phyloP scores from a whole-genome alignment of 2,888 invertebrate genomes.

The Lepidochrysops patricia region DNA sequence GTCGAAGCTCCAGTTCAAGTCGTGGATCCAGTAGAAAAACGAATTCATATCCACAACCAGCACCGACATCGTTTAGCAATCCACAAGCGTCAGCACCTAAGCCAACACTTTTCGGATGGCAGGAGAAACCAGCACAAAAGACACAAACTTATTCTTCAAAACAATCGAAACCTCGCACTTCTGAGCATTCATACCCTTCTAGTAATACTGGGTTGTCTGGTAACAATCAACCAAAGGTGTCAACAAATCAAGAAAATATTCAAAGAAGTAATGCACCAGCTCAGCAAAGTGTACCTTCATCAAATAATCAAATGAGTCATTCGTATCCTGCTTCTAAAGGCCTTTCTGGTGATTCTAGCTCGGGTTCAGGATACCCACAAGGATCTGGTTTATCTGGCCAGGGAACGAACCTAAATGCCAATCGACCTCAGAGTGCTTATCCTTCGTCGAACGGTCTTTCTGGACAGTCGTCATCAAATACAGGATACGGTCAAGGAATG shows the following conservation, averaged over 20 bases:
- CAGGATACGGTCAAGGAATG: conserved; percentile 19
- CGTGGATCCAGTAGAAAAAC: conserved; percentile 48
- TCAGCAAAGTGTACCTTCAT: conserved; percentile 31
- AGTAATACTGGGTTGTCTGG: conserved; percentile 55
- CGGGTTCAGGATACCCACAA: conserved; percentile 30
- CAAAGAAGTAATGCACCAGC: conserved; percentile 45
- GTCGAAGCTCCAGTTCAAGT: conserved; percentile 53
- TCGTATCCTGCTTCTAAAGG: conserved; percentile 54
- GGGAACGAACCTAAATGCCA: conserved; percentile 9
- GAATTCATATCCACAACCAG: conserved; percentile 47
- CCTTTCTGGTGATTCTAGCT: conserved; percentile 43
- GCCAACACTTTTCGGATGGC: conserved; percentile 58
- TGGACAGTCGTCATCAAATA: conserved; percentile 34
- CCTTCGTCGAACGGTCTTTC: conserved; percentile 50
- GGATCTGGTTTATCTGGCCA: conserved; percentile 29
- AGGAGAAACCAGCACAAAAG: conserved; percentile 48
- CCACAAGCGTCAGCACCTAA: conserved; percentile 43
- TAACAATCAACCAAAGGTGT: conserved; percentile 40
- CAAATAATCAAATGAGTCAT: conserved; percentile 33
- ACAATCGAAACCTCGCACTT: conserved; percentile 40
- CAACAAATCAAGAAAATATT: conserved; percentile 47
- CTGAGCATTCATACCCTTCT: conserved; percentile 54
- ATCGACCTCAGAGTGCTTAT: conserved; percentile 29
- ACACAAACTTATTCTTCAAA: conserved; percentile 38
- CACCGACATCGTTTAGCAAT: conserved; percentile 55